phyloP scores from a whole-genome alignment of 1,140 invertebrate genomes.

The Dendrolimus kikuchii region DNA sequence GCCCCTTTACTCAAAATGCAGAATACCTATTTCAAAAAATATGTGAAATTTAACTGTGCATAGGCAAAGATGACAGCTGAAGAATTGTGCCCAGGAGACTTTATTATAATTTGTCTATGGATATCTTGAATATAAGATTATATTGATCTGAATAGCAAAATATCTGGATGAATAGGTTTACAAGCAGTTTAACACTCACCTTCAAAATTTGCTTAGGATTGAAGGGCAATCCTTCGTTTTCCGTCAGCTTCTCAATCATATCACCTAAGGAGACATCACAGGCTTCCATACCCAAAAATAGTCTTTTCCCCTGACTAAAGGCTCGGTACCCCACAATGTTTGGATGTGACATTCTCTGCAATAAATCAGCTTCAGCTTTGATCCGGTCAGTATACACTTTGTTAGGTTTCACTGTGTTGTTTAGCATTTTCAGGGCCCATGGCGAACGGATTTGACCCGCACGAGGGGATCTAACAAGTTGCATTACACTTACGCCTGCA shows the following conservation, averaged over 20 bases:
- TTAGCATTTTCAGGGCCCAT: slow-evolving; percentile 87
- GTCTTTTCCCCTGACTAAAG: slow-evolving; percentile 74
- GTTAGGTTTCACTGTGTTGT: slow-evolving; percentile 55
- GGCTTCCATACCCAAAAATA: slow-evolving; percentile 81
- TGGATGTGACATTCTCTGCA: slow-evolving; percentile 82
- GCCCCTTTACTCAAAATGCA: too few species aligned
- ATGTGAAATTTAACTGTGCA: too few species aligned
- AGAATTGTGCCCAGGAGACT: too few species aligned
- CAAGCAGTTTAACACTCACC: slow-evolving; percentile 37
- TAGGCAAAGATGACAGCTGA: too few species aligned
- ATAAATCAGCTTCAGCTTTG: slow-evolving; percentile 79
- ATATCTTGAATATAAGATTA: too few species aligned
- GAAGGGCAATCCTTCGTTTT: slow-evolving; percentile 75
- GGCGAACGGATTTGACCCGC: slow-evolving; percentile 79
- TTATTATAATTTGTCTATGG: too few species aligned
- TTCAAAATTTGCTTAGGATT: slow-evolving; percentile 76
- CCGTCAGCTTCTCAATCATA: slow-evolving; percentile 80
- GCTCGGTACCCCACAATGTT: slow-evolving; percentile 89
- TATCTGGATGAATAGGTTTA: background rate
- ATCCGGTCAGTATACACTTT: slow-evolving; percentile 74
- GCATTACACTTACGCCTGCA: slow-evolving; percentile 83
- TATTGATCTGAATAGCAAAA: too few species aligned
- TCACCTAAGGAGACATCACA: slow-evolving; percentile 79
- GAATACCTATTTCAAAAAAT: too few species aligned
- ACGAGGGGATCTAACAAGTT: slow-evolving; percentile 80